Evolutionary conservation across 2,888 invertebrate species (phyloP).

Genomic region (Chrysomela aeneicollis): DNA sequence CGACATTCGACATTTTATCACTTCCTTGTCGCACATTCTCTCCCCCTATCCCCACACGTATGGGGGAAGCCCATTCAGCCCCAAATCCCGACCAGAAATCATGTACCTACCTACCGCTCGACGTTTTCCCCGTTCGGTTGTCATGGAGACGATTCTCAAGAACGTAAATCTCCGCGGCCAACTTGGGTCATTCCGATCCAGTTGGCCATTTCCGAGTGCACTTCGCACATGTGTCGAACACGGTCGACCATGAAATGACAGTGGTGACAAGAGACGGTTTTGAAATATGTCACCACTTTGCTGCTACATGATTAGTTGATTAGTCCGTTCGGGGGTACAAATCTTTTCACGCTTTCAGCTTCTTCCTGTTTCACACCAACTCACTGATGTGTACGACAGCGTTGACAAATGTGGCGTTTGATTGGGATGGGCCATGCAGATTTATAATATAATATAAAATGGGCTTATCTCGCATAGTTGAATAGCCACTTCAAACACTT

Average conservation of each 20-base stretch:
- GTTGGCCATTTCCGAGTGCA: constrained; percentile 53
- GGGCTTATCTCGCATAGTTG: no score
- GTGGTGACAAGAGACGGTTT: constrained; percentile 47
- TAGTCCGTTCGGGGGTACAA: constrained; percentile 35
- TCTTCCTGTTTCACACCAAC: constrained; percentile 30
- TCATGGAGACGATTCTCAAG: constrained; percentile 54
- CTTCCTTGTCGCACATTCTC: neutral
- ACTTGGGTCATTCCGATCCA: constrained; percentile 39
- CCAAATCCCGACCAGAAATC: constrained; percentile 34
- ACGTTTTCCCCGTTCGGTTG: constrained; percentile 48
- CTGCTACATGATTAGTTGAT: constrained; percentile 37
- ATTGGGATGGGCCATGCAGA: no score
- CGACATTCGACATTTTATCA: neutral
- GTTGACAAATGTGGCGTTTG: no score
- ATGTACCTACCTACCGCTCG: constrained; percentile 40
- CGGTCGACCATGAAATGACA: constrained; percentile 51
- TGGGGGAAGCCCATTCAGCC: neutral
- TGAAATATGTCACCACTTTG: constrained; percentile 37
- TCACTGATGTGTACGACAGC: neutral
- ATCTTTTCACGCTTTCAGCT: constrained; percentile 32
- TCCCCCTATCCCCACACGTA: no score
- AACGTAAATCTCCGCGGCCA: constrained; percentile 52
- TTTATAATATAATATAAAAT: no score
- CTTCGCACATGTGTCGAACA: constrained; percentile 33
- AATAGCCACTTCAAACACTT: no score